phyloP scores from a whole-genome alignment of 2,113 vertebrate genomes.

The Australoheros scitulus region DNA sequence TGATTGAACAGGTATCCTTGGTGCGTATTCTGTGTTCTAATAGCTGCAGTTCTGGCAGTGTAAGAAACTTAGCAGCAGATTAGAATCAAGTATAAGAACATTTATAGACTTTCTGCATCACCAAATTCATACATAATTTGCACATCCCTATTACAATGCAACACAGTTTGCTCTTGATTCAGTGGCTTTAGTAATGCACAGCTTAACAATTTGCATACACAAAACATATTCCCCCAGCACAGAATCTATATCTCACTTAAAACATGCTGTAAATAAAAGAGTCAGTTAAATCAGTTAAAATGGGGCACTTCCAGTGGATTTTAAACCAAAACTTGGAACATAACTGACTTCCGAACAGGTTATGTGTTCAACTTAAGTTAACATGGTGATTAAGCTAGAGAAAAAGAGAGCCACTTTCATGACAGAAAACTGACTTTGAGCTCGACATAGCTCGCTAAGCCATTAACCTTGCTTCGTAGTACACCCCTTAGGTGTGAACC shows the following conservation, averaged over 20 bases:
- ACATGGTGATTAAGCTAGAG: background rate
- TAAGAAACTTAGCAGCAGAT: background rate
- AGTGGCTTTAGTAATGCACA: background rate
- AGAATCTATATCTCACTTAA: background rate
- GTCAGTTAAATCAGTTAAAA: background rate
- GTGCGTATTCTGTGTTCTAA: background rate
- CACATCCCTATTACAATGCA: background rate
- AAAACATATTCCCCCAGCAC: background rate
- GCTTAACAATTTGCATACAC: background rate
- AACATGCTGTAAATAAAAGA: background rate
- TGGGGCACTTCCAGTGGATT: background rate
- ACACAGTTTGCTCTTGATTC: background rate
- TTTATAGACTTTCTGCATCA: background rate
- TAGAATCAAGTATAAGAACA: background rate
- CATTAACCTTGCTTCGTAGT: background rate
- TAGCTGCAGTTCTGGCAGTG: background rate
- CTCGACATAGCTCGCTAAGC: background rate
- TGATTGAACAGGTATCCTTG: background rate
- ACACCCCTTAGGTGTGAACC: background rate
- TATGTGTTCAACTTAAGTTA: background rate
- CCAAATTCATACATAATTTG: background rate
- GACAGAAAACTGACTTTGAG: background rate
- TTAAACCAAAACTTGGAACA: background rate
- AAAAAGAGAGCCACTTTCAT: background rate
- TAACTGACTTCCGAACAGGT: background rate